Base-by-base conservation (phyloP, 2,888 invertebrate species). In the Acrobasis suavella region DNA sequence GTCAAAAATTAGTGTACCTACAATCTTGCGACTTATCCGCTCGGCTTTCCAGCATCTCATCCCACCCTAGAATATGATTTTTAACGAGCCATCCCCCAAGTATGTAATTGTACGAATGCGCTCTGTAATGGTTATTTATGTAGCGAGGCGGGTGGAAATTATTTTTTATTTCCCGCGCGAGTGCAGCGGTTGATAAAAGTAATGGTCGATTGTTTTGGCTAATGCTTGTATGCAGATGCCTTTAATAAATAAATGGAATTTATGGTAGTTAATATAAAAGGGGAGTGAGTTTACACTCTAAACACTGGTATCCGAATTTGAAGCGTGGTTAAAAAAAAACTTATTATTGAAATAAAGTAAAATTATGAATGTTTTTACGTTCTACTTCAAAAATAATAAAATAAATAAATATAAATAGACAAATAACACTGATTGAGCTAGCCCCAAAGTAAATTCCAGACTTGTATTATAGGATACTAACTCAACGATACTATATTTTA, bases 71-170 rank as follows among this genome's bases (percentile, higher is more conserved):
- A 82, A 81, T 84, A 86, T 84, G 82, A 85, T 85, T 84, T 85
- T 82, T 83, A 86, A 86, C 85, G 83, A 83, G 71, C 82, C 82
- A 78, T 78, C 82, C 81, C 81, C 83, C 80, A 78, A 84, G 83
- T 83, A 83, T 85, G 86, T 87, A 85, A 87, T 86, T 86, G 84
- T 80, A 77, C 80, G 84, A 84, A 86, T 82, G 81, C 81, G 80
- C 75, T 78, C 73, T 76, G 74, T 87, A 86, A 88, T 86, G 81
- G 85, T 86, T 85, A 86, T 87, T 88, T 89, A 87, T 83, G 84
- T 70, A 62, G 61, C 67, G 69, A 58, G 59, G 42, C 74, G 68
- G 69, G 69, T 73, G 75, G 72, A 81, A 84, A 86, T 87, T 83
- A 86, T 84, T 86, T 87, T 87, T 87, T 87, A 88, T 84, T 81